phyloP scores from a whole-genome alignment of 2,888 invertebrate genomes.

The Drosophila hamatofila region DNA sequence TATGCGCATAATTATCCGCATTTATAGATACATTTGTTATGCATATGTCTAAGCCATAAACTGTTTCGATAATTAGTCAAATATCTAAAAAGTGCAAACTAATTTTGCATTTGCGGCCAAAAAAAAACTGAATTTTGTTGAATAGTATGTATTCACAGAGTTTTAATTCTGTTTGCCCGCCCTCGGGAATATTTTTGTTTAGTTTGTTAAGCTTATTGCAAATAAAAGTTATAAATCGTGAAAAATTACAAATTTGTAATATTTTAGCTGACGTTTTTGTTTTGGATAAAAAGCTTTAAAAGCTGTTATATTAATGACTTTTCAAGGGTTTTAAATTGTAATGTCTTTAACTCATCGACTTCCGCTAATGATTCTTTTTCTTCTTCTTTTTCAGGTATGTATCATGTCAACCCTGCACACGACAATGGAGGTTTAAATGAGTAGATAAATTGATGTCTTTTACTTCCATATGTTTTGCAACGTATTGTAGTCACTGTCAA shows the following conservation, averaged over 20 bases:
- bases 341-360: not conserved
- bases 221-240: conserved; percentile 19
- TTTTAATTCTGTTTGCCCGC: conserved; percentile 23
- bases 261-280: not conserved
- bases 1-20: conserved; percentile 23
- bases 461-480: conserved; percentile 18
- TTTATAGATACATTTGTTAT: conserved; percentile 26
- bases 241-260: not conserved
- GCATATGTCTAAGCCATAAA: conserved; percentile 29
- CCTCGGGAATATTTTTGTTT: conserved; percentile 10
- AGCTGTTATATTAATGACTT: not conserved
- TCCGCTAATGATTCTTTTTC: conserved; percentile 4
- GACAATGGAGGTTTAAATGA: conserved; percentile 26
- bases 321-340: not conserved
- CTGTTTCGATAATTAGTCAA: conserved; percentile 43
- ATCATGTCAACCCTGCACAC: conserved; percentile 15
- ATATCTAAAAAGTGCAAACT: conserved; percentile 14
- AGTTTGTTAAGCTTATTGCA: conserved; percentile 17
- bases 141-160: conserved; percentile 21
- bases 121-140: conserved; percentile 8
- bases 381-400: conserved; percentile 61
- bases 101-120: conserved; percentile 15
- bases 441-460: not conserved
- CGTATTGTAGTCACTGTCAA: not conserved
- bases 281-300: not conserved